Evolutionary conservation across 2,113 vertebrate genomes (phyloP).

Genomic region (Platysternon megacephalum): DNA sequence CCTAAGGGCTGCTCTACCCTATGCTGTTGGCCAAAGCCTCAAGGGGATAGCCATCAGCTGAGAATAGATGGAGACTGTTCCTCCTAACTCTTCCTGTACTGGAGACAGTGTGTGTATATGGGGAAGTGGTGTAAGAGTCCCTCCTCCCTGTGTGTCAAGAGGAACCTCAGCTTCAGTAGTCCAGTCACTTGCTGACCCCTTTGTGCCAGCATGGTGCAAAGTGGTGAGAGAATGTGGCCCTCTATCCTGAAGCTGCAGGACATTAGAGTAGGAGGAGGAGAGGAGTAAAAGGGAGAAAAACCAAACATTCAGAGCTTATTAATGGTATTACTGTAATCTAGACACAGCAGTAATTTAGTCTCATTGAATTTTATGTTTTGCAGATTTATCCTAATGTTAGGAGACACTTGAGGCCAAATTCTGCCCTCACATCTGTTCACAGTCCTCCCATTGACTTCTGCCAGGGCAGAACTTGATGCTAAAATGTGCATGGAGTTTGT

Average conservation of each 20-base stretch:
- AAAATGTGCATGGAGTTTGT: neutral
- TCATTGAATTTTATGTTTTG: neutral
- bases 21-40: neutral
- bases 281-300: conserved; percentile 8
- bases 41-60: neutral
- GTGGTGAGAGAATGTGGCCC: neutral
- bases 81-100: neutral
- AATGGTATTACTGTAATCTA: neutral
- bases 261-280: conserved; percentile 25
- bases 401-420: neutral
- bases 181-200: neutral
- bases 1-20: neutral
- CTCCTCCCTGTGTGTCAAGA: neutral
- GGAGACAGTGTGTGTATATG: neutral
- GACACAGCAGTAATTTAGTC: neutral
- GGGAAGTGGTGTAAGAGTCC: neutral
- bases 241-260: conserved; percentile 8
- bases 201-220: neutral
- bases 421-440: neutral
- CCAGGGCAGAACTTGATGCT: neutral
- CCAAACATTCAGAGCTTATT: neutral
- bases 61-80: neutral
- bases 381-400: neutral
- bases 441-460: neutral
- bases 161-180: neutral